These are phyloP conservation scores for Bergia sp. DNA, from an alignment of 92 coral and sea anemone species.

Conservation along the genomic window DNA sequence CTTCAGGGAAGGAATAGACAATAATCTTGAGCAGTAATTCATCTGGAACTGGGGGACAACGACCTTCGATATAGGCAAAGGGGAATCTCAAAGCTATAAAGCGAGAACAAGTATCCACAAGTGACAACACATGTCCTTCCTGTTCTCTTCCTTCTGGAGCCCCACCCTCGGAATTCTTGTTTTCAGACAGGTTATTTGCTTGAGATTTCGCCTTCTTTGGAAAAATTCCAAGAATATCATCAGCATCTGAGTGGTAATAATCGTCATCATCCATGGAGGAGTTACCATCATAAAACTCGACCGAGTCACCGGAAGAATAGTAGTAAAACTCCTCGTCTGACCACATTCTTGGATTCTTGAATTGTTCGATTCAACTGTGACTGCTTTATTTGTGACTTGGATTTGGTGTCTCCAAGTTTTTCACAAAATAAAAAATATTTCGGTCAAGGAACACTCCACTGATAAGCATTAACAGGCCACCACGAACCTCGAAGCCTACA, in stretches of 20 bases:
- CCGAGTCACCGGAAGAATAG: slow-evolving; percentile 21
- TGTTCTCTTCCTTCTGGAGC: slow-evolving; percentile 1
- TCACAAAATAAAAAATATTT: background rate
- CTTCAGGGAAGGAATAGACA: slow-evolving; percentile 82
- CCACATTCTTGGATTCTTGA: slow-evolving; percentile 12
- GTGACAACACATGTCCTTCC: slow-evolving; percentile 47
- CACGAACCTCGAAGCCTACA: background rate
- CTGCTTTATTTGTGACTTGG: too few relatives aligned
- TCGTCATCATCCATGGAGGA: slow-evolving; percentile 9
- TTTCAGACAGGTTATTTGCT: background rate
- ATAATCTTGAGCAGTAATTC: slow-evolving; percentile 86
- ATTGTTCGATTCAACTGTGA: background rate
- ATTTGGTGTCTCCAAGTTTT: background rate
- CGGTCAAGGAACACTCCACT: background rate
- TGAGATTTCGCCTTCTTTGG: background rate
- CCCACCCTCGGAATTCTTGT: background rate
- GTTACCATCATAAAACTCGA: background rate
- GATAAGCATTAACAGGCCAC: background rate
- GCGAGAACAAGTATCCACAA: slow-evolving; percentile 76
- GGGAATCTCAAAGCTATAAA: slow-evolving; percentile 84
- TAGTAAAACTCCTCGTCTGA: slow-evolving; percentile 49
- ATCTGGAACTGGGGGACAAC: slow-evolving; percentile 92
- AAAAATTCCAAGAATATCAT: background rate
- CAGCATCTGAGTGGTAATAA: slow-evolving; percentile 36
- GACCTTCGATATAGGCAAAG: slow-evolving; percentile 89